Evolutionary conservation across 2,888 invertebrate genomes (phyloP).

Genomic region (Abrostola tripartita): DNA sequence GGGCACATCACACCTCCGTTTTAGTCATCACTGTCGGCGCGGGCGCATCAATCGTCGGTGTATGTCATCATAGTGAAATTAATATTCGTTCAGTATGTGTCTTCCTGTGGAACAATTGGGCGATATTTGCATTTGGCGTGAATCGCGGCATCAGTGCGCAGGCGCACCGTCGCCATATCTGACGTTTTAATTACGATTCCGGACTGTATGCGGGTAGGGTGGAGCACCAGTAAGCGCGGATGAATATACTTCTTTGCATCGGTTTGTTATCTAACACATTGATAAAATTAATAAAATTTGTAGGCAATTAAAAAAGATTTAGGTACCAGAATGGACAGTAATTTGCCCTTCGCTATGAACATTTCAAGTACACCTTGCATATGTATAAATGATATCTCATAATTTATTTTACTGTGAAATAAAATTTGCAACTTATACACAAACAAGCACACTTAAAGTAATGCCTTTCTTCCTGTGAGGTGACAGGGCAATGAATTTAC

Average conservation of each 20-base stretch:
- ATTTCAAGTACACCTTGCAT: too few relatives aligned
- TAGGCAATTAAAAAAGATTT: too few relatives aligned
- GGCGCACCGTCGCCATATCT: conserved; percentile 76
- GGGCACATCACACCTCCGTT: conserved; percentile 36
- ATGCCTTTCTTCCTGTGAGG: too few relatives aligned
- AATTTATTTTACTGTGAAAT: too few relatives aligned
- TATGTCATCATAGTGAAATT: conserved; percentile 31
- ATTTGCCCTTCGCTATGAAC: too few relatives aligned
- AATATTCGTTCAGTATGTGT: conserved; percentile 58
- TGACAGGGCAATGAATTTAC: too few relatives aligned
- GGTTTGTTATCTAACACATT: background rate
- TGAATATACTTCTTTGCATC: conserved; percentile 5
- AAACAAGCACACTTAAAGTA: too few relatives aligned
- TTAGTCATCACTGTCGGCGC: conserved; percentile 17
- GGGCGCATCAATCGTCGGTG: conserved; percentile 21
- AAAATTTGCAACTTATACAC: too few relatives aligned
- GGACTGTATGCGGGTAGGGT: conserved; percentile 59
- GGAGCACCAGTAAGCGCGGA: conserved; percentile 52
- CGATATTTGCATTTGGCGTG: conserved; percentile 73
- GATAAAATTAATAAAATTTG: too few relatives aligned
- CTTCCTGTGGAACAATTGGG: conserved; percentile 66
- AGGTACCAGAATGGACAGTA: too few relatives aligned
- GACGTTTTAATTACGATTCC: conserved; percentile 86
- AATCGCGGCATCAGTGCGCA: conserved; percentile 61
- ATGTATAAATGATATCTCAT: too few relatives aligned